A percentile compares a stretch with the other conserved stretches of the same genome.
Evolutionary conservation across 2,797 vertebrate genomes (phyloP).

Genomic region (Denticeps clupeoides): DNA sequence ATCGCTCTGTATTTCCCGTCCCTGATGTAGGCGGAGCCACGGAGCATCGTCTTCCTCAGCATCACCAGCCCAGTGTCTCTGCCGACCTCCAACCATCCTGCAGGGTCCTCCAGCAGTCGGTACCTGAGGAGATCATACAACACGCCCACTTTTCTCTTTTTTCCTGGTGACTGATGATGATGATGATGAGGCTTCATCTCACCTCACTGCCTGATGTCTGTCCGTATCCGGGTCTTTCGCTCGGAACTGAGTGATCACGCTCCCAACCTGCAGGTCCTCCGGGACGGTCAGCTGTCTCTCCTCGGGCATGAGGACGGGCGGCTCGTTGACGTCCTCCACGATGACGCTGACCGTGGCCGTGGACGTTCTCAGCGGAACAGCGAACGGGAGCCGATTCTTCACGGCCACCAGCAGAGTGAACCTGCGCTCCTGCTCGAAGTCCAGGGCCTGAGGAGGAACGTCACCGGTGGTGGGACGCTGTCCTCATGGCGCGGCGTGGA

Average conservation of each 20-base stretch:
- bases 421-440: neutral
- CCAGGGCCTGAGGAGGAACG: neutral
- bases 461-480: too few species aligned
- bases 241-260: constrained; percentile 40
- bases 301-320: constrained; percentile 57
- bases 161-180: too few species aligned
- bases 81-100: constrained; percentile 64
- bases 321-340: constrained; percentile 72
- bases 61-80: constrained; percentile 53
- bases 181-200: too few species aligned
- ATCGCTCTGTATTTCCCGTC: constrained; percentile 63
- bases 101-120: constrained; percentile 57
- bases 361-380: constrained; percentile 29
- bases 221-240: constrained; percentile 71
- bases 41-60: constrained; percentile 53
- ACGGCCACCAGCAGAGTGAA: neutral
- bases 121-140: constrained; percentile 63
- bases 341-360: constrained; percentile 63
- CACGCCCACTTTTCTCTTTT: constrained; percentile 63
- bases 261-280: constrained; percentile 43
- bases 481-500: neutral
- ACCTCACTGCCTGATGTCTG: constrained; percentile 58
- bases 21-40: constrained; percentile 52
- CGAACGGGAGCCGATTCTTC: neutral
- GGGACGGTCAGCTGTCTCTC: constrained; percentile 36